Base-by-base conservation (phyloP, 2,113 vertebrate genomes). In the Nansenia antarctica region DNA sequence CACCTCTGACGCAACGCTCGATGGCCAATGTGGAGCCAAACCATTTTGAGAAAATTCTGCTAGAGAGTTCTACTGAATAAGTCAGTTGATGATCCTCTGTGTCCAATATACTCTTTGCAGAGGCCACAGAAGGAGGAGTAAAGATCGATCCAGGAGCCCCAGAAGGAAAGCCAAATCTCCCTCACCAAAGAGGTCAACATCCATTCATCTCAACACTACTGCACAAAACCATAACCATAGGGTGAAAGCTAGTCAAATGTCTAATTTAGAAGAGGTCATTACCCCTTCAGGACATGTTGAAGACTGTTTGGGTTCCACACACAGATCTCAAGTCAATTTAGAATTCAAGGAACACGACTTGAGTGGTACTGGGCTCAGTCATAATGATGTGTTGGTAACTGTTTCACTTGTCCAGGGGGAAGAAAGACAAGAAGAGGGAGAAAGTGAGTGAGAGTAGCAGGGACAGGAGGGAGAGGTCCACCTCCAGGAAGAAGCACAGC, bases 381-480 rank as follows among this genome's bases (percentile, higher is more conserved):
- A 22, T 12, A 27, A n/a, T 57, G 2, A 5, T 30, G 1, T 24
- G 12, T 15, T 12, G 42, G 27, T n/a, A n/a, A n/a, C n/a, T 35
- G 2, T n/a, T 37, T 54, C 9, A 15, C 62, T 70, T 32, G 66
- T 89, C 69, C 86, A 95, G 95, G 89, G 93, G 87, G 69, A 97
- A 93, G 86, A 96, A 95, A 72, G 94, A 96, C 73, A 95, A 92
- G 85, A 95, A 90, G 79, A 92, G 87, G 79, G 94, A 93, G 31
- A 93, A 89, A 81, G 91, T 91, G 39, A 87, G 80, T 62, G 93
- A 93, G 52, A 87, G 92, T 73, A 94, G 92, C 81, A 88, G 85
- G 72, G 95, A 96, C 70, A 88, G 91, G 65, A 90, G 90, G 78
- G 94, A 95, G 2, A 80, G 81, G 0, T 95, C 94, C 29, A 81